Percentiles rank a stretch among this genome's conserved stretches.
Conservation (phyloP, 2,797 vertebrate genomes). For the Malurus splendens region DNA sequence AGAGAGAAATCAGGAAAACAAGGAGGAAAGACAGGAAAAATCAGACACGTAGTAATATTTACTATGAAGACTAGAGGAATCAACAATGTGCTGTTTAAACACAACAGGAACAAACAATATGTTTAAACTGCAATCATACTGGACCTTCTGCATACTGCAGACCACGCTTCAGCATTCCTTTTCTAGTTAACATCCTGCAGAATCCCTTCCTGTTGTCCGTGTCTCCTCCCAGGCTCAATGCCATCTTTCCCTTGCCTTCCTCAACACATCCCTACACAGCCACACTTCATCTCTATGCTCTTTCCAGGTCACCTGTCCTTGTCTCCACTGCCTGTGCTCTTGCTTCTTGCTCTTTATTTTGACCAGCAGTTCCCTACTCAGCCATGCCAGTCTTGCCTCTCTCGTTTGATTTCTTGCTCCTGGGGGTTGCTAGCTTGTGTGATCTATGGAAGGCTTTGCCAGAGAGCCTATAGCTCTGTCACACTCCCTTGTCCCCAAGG, state of each 20-base stretch:
- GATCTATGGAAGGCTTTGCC: neutral
- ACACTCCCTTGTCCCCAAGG: neutral
- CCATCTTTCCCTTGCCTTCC: neutral
- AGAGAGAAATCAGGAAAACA: neutral
- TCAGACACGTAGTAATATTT: neutral
- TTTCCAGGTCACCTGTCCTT: neutral
- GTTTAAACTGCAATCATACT: neutral
- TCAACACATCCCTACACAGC: neutral
- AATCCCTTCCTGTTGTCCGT: neutral
- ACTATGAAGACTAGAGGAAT: neutral
- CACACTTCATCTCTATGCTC: neutral
- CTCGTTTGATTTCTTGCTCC: neutral
- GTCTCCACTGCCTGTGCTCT: neutral
- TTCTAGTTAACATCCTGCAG: neutral
- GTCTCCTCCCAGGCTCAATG: neutral
- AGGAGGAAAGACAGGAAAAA: neutral
- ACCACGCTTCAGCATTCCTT: neutral
- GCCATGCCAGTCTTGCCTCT: no score
- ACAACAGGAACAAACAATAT: neutral
- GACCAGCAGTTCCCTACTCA: neutral
- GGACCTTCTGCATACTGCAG: no score
- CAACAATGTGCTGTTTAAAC: neutral
- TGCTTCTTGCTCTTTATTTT: neutral
- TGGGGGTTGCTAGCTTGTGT: neutral
- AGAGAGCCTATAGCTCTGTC: neutral